Base-by-base conservation (phyloP, 1,140 invertebrate species). In the Nephila pilipes region DNA sequence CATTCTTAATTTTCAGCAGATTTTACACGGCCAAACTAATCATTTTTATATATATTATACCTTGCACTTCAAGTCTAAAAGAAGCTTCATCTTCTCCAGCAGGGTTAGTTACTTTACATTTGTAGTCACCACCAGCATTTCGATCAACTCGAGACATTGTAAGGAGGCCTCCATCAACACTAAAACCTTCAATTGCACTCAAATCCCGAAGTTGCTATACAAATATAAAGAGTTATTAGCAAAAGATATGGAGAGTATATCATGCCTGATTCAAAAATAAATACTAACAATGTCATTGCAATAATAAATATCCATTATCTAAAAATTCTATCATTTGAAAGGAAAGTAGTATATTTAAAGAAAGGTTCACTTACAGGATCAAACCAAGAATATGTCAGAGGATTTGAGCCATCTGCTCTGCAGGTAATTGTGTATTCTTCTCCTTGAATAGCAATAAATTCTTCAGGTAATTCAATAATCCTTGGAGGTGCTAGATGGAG, bases 331-430 rank as follows among this genome's bases (percentile, higher is more conserved):
- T 46, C 46, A 46, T 46, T 46, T 46, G 46, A 46, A 46, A 46
- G 46, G 4, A 10, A 46, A 46, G 46, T 46, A 10, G 46, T n/a
- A 46, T 46, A 10, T 10, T 46, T 22, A 65, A 12, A 36, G 65
- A 36, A 29, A 18, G n/a, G 18, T 89, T 32, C 55, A 63, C 85
- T 89, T 93, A 93, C 92, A 87, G 92, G 20, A 94, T 95, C 94
- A 55, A 98, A 97, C 98, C 98, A 99, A 16, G 96, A 96, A 94
- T 97, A 98, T 29, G 96, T 96, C 60, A 98, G 98, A 4, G 96
- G 96, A 0, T 98, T 98, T 95, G 98, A 98, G 1, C 98, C 98
- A 16, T 95, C 96, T 0, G 97, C 98, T 91, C 96, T 96, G 95
- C 98, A 99, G 29, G 96, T 96, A 29, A 98, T 97, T 0, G 96